Conservation (phyloP, 2,113 vertebrate species). For the Oryzias woworae region DNA sequence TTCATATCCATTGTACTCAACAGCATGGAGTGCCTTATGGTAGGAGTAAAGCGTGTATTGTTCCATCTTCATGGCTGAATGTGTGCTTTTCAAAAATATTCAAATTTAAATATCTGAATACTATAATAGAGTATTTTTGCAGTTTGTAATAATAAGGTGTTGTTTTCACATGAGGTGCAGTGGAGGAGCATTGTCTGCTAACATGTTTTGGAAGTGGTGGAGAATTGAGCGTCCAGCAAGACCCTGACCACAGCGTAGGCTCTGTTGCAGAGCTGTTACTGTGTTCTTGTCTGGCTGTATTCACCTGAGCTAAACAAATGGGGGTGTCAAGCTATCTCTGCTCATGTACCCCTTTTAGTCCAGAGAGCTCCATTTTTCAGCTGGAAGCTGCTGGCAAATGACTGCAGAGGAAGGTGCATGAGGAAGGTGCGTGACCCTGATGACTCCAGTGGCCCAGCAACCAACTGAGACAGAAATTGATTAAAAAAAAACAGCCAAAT, state of each 20-base stretch:
- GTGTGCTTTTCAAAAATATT: no score
- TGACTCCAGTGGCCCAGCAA: constrained; percentile 65
- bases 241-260: constrained; percentile 63
- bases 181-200: constrained; percentile 20
- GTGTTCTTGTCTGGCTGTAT: constrained; percentile 67
- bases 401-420: constrained; percentile 57
- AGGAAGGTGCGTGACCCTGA: constrained; percentile 68
- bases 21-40: no score
- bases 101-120: no score
- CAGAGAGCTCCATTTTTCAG: constrained; percentile 74
- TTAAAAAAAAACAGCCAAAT: constrained; percentile 27
- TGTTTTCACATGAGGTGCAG: constrained; percentile 6
- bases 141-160: not conserved
- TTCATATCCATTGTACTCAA: no score
- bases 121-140: no score
- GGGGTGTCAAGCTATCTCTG: constrained; percentile 73
- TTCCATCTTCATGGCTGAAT: no score
- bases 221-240: constrained; percentile 64
- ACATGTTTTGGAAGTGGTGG: constrained; percentile 23
- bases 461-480: constrained; percentile 68
- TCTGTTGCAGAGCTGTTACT: constrained; percentile 52
- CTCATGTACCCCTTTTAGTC: constrained; percentile 67
- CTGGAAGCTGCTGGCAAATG: constrained; percentile 58
- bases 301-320: constrained; percentile 79
- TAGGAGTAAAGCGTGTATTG: no score